A percentile compares a stretch with the other conserved stretches of the same genome.
These are phyloP conservation scores for Oligia strigilis DNA, from an alignment of 2,888 invertebrate genomes.

Conservation along the genomic window DNA sequence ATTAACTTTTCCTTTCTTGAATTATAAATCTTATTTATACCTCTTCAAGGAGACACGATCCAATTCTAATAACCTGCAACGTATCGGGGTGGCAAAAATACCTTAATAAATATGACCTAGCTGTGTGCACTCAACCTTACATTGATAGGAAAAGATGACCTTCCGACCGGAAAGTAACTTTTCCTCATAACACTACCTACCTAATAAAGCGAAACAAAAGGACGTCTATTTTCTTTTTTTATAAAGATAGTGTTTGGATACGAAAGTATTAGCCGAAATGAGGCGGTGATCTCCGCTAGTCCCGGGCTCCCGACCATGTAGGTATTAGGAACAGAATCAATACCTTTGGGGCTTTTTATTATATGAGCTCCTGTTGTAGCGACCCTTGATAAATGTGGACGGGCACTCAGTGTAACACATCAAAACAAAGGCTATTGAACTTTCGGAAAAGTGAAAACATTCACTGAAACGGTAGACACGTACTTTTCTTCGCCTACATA, in stretches of 20 bases:
- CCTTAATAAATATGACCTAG: conserved; percentile 54
- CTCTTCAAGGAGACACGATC: neutral
- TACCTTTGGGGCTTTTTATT: conserved; percentile 38
- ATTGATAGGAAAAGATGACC: conserved; percentile 77
- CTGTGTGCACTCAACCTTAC: conserved; percentile 70
- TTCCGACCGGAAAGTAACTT: conserved; percentile 76
- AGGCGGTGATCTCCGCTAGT: conserved; percentile 38
- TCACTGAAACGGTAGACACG: conserved; percentile 52
- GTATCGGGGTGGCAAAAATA: conserved; percentile 30
- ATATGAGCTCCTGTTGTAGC: conserved; percentile 21
- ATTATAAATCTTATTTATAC: neutral
- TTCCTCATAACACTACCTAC: conserved; percentile 75
- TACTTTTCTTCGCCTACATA: conserved; percentile 45
- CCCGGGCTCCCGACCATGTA: neutral
- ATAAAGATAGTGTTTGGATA: conserved; percentile 54
- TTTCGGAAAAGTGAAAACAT: conserved; percentile 59
- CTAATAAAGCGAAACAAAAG: conserved; percentile 80
- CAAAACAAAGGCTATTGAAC: conserved; percentile 47
- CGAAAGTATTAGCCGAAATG: conserved; percentile 54
- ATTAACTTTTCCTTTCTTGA: neutral
- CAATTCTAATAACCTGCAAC: conserved; percentile 6
- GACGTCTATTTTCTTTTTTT: conserved; percentile 68
- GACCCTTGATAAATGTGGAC: conserved; percentile 48
- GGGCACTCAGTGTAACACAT: conserved; percentile 8
- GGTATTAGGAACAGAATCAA: conserved; percentile 50